Base-by-base conservation (phyloP, 2,113 vertebrate species). In the Nothobranchius kuhntae region DNA sequence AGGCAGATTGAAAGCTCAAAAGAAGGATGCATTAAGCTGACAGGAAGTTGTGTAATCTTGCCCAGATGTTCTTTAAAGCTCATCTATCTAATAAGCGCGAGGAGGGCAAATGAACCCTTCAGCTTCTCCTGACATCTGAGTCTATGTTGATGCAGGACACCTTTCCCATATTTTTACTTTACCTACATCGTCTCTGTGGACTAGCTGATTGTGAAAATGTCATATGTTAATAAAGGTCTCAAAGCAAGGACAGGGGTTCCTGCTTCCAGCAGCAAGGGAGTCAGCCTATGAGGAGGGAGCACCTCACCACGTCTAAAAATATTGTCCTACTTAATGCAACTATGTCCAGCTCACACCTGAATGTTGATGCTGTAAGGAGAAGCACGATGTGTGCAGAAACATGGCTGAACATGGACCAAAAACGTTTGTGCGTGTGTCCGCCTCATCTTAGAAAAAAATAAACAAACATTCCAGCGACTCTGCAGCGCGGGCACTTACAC, bases 251-350 rank as follows among this genome's bases (percentile, higher is more conserved):
- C 53, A 61, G 46, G 61, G 75, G 65, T 48, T 67, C 70, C 67
- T 77, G 17, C 72, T 69, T 69, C 13, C 71, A 82, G 73, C 65
- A 45, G 62, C 36, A 65, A 38, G 40, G 51, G 61, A 64, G 72
- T 83, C 80, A 82, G 76, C 38, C 61, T 4, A 68, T 9, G 50
- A 75, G 75, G 1, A 77, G 80, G 77, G 71, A 82, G 75, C 71
- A 68, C 80, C 78, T 82, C 73, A 61, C 74, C 61, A 75, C 36
- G 56, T 75, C 90, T 92, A 92, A 88, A 92, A 92, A 92, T 92
- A 92, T 58, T 65, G 86, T 87, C 87, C 88, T 81, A 88, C 61
- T 51, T 51, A 51, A 86, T 84, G 80, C 77, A 48, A 64, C 66
- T 53, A 65, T 44, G 65, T 75, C 72, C 73, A 51, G 60, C 62